Evolutionary conservation across 2,888 invertebrate genomes (phyloP).

Genomic region (Petrolisthes cinctipes): DNA sequence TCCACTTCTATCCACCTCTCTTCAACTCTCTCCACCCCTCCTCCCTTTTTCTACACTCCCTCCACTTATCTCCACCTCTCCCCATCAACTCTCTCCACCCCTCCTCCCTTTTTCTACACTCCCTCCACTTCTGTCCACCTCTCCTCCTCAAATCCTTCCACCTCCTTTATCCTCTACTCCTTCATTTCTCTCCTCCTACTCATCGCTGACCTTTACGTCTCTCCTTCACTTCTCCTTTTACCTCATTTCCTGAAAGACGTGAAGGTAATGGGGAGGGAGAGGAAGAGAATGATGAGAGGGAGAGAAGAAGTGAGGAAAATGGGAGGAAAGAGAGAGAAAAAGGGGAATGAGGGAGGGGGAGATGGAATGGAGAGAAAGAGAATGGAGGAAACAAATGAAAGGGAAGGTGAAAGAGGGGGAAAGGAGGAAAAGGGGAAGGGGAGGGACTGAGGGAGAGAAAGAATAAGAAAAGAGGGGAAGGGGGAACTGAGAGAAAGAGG

Average conservation of each 20-base stretch:
- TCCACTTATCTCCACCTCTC: neutral
- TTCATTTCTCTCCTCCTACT: neutral
- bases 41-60: neutral
- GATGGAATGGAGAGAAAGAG: neutral
- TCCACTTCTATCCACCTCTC: neutral
- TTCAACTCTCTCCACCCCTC: neutral
- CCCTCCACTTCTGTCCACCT: neutral
- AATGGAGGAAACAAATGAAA: neutral
- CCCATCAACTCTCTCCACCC: neutral
- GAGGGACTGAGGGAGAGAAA: slow-evolving; percentile 7
- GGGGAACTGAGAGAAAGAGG: neutral
- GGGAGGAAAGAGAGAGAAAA: neutral
- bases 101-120: neutral
- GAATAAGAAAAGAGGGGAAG: neutral
- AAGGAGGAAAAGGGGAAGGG: neutral
- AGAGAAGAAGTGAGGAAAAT: neutral
- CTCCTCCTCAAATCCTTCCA: neutral
- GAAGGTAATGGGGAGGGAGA: slow-evolving; percentile 2
- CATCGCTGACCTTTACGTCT: neutral
- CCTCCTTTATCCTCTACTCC: neutral
- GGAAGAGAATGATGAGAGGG: neutral
- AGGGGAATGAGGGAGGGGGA: neutral
- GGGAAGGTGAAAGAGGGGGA: neutral
- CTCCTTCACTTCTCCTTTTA: neutral
- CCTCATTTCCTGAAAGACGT: neutral